Percentiles rank a stretch among this genome's conserved stretches.
Evolutionary conservation across 2,113 vertebrate species (phyloP).

Genomic region (Trochalopteron elliotii): DNA sequence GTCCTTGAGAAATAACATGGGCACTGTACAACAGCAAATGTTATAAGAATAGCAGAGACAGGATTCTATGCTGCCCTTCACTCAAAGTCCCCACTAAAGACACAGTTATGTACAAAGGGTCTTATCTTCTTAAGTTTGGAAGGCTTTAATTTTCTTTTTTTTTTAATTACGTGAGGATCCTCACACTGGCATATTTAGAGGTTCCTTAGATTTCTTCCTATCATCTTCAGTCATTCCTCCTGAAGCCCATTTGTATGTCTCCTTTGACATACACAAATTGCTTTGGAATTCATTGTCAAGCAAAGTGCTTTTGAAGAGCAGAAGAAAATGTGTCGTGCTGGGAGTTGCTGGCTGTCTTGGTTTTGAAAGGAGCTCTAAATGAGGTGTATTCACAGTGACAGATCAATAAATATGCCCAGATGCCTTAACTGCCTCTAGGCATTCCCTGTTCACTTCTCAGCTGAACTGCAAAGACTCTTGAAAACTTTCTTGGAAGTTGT

Average conservation of each 20-base stretch:
- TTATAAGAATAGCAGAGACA: background rate
- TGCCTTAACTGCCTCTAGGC: background rate
- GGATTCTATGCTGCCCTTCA: background rate
- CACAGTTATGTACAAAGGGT: background rate
- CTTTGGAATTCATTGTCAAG: background rate
- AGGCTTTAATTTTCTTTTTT: background rate
- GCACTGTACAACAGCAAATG: background rate
- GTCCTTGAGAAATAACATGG: background rate
- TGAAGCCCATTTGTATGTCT: background rate
- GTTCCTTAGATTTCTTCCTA: background rate
- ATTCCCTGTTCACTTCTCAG: background rate
- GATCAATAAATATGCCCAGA: background rate
- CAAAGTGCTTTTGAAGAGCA: background rate
- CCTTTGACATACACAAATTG: background rate
- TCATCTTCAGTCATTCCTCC: background rate
- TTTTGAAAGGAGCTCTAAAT: background rate
- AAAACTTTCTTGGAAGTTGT: background rate
- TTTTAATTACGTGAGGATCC: background rate
- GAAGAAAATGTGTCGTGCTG: background rate
- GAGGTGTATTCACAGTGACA: background rate
- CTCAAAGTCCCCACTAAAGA: background rate
- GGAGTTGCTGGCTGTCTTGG: background rate
- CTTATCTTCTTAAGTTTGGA: background rate
- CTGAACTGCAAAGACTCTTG: background rate
- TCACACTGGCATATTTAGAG: background rate